Percentiles rank a stretch among this genome's conserved stretches.
phyloP scores from a whole-genome alignment of 2,113 vertebrate species.

The Oncorhynchus masou region DNA sequence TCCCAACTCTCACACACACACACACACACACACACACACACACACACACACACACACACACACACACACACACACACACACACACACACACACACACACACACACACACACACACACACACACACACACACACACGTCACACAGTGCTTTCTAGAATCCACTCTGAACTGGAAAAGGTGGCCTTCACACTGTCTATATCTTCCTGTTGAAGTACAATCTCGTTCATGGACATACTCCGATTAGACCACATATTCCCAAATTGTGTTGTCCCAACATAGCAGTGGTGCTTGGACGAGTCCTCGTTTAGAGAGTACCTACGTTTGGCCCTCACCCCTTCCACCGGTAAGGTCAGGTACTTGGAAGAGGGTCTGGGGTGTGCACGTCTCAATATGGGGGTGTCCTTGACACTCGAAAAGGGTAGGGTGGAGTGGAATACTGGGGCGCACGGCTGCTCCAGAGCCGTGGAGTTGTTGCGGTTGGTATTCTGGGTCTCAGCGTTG shows the following conservation, averaged over 20 bases:
- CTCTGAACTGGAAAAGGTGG: constrained; percentile 81
- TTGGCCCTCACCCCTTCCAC: constrained; percentile 77
- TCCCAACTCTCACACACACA: background rate
- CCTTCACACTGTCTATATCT: constrained; percentile 71
- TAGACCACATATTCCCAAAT: constrained; percentile 69
- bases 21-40: no score
- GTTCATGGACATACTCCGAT: constrained; percentile 90
- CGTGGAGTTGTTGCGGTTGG: constrained; percentile 96
- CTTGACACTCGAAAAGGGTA: constrained; percentile 50
- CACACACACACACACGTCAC: constrained; percentile 51
- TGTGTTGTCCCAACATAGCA: constrained; percentile 65
- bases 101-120: constrained; percentile 2
- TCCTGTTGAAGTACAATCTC: constrained; percentile 79
- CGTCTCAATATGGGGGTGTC: constrained; percentile 66
- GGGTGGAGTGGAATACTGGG: constrained; percentile 24
- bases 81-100: no score
- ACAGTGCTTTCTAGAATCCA: constrained; percentile 94
- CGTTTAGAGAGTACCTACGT: constrained; percentile 85
- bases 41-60: no score
- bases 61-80: no score
- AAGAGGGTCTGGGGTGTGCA: constrained; percentile 19
- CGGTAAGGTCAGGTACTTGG: constrained; percentile 71
- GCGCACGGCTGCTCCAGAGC: constrained; percentile 73
- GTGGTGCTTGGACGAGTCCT: constrained; percentile 72
- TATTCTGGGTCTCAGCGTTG: constrained; percentile 84